A percentile compares a stretch with the other conserved stretches of the same genome.
phyloP scores from a whole-genome alignment of 2,888 invertebrate genomes.

The Acleris sparsana region DNA sequence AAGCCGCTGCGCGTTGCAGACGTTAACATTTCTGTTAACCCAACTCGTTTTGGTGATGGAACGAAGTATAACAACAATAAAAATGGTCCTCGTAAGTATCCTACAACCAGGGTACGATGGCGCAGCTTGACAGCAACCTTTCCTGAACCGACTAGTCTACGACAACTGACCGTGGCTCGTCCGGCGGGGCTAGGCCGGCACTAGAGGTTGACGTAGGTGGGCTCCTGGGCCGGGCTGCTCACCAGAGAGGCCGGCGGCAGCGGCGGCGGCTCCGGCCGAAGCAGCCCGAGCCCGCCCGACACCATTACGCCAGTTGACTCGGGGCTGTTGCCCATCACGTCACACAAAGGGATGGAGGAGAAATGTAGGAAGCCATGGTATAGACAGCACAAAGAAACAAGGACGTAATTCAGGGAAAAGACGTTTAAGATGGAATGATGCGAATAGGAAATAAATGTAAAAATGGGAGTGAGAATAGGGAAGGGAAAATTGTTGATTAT shows the following conservation, averaged over 20 bases:
- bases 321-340: slow-evolving; percentile 60
- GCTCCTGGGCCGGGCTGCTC: slow-evolving; percentile 90
- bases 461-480: slow-evolving; percentile 10
- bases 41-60: not conserved
- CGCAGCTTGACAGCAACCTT: slow-evolving; percentile 1
- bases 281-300: slow-evolving; percentile 75
- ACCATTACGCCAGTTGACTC: slow-evolving; percentile 84
- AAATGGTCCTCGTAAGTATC: not conserved
- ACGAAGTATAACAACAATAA: not conserved
- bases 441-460: slow-evolving; percentile 6
- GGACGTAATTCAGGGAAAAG: slow-evolving; percentile 1
- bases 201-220: slow-evolving; percentile 97
- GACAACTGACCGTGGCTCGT: slow-evolving; percentile 67
- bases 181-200: slow-evolving; percentile 81
- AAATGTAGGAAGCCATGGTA: slow-evolving; percentile 2
- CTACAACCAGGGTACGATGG: too few species aligned
- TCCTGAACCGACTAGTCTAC: not conserved
- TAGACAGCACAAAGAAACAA: not conserved
- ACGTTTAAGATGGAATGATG: slow-evolving; percentile 10
- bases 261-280: slow-evolving; percentile 81
- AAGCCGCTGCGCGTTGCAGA: not conserved
- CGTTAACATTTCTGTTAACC: not conserved
- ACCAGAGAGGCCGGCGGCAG: slow-evolving; percentile 71
- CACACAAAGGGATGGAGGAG: not conserved
- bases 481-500: not conserved